Percentiles rank a stretch among this genome's conserved stretches.
Conservation (phyloP, 2,888 invertebrate species). For the Homarus gammarus region DNA sequence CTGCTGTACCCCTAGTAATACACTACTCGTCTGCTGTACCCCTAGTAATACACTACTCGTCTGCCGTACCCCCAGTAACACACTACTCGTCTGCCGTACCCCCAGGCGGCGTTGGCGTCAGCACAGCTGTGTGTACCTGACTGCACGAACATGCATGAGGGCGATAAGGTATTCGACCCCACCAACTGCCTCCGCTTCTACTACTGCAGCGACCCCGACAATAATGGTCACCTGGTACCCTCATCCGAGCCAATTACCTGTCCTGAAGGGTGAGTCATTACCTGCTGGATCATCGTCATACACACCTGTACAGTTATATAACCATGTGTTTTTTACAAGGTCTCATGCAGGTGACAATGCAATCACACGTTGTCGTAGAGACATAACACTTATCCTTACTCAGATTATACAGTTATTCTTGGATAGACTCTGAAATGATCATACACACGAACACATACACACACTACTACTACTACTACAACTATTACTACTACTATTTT, state of each 20-base stretch:
- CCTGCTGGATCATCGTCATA: too few relatives aligned
- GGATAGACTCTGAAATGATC: too few relatives aligned
- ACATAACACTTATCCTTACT: too few relatives aligned
- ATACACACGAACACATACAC: too few relatives aligned
- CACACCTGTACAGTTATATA: too few relatives aligned
- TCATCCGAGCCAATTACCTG: slow-evolving; percentile 14
- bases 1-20: background rate
- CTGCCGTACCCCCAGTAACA: background rate
- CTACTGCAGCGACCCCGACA: slow-evolving; percentile 49
- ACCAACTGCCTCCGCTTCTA: slow-evolving; percentile 43
- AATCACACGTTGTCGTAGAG: too few relatives aligned
- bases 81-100: background rate
- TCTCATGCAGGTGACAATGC: too few relatives aligned
- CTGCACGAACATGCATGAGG: slow-evolving; percentile 17
- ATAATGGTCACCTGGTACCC: background rate
- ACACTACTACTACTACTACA: too few relatives aligned
- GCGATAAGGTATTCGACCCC: slow-evolving; percentile 25
- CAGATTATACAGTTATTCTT: too few relatives aligned
- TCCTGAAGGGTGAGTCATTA: slow-evolving; percentile 21
- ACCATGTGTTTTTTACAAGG: too few relatives aligned
- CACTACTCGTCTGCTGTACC: background rate
- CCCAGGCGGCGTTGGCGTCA: background rate
- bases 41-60: background rate
- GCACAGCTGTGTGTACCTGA: slow-evolving; percentile 4
- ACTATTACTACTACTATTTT: too few relatives aligned